Evolutionary conservation across 2,888 invertebrate genomes (phyloP), one percentile per base, ranked within the genome.

Genomic region (Drosophila kuntzei): DNA sequence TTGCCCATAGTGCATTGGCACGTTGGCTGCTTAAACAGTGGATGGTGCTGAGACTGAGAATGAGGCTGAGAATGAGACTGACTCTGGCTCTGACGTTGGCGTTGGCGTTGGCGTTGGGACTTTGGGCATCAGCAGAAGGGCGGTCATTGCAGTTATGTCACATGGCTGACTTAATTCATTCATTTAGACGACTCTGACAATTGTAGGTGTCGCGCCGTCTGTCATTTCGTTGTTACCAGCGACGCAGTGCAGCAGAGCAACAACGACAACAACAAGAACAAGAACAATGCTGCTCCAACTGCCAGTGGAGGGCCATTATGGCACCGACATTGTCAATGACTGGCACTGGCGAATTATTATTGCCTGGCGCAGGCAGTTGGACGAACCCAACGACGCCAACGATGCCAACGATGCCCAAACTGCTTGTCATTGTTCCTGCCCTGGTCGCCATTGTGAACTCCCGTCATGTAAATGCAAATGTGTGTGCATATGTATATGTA

Each of bases 111-210:
- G 11, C 36, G 43, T 27, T 55, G 65, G 51, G 55, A 64, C 64
- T 63, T 37, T 29, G 54, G 41, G 54, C 39, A 47, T 12, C 65
- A 54, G 53, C 41, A 29, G 27, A n/a, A 32, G 39, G 36, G 9
- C 58, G 77, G 77, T 76, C 88, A 84, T 80, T 83, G 83, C 83
- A 86, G 77, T 86, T 86, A 83, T 84, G 84, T 88, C 86, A 86
- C 83, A 83, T 83, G 80, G 77, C 80, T 82, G 83, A 87, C 75
- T 83, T 83, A 83, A 83, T 83, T 87, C 83, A 83, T 83, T 83
- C 83, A 83, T 87, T 87, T 87, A 82, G 85, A 81, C 70, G 82
- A 16, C 71, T 71, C 85, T 72, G 76, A 76, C 87, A 82, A 87
- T 85, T 83, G 83, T 76, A 81, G 83, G 83, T 83, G 83, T 83